phyloP scores from a whole-genome alignment of 2,888 invertebrate genomes.

The Dyspetes luteomarginatus region DNA sequence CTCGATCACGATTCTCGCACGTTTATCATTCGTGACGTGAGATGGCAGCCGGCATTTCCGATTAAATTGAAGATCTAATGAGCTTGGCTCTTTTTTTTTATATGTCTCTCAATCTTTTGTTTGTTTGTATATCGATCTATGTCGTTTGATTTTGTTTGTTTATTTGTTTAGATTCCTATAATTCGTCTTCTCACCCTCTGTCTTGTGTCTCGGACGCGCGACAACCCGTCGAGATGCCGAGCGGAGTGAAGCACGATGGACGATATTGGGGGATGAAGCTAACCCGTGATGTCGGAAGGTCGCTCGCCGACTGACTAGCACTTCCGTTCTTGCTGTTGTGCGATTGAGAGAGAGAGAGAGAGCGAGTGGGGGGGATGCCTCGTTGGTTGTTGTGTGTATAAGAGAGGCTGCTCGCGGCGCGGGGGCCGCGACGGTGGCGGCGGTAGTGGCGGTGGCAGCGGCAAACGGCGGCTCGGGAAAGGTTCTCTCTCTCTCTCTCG shows the following conservation, averaged over 20 bases:
- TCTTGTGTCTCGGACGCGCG: constrained; percentile 56
- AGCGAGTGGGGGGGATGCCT: constrained; percentile 77
- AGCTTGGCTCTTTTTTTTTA: background rate
- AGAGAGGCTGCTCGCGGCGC: constrained; percentile 80
- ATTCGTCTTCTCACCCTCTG: constrained; percentile 27
- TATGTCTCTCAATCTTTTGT: background rate
- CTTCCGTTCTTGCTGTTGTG: constrained; percentile 83
- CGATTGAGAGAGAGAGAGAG: constrained; percentile 79
- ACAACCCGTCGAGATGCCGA: constrained; percentile 69
- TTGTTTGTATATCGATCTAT: background rate
- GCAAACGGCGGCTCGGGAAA: constrained; percentile 59
- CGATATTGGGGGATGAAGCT: constrained; percentile 79
- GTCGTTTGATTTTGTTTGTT: constrained; percentile 17
- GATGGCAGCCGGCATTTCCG: constrained; percentile 48
- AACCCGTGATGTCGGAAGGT: constrained; percentile 84
- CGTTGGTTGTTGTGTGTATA: constrained; percentile 83
- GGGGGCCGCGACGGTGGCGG: constrained; percentile 68
- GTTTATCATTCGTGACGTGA: constrained; percentile 1
- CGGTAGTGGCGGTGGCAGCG: constrained; percentile 40
- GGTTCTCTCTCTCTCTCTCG: constrained; percentile 21
- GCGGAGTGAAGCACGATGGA: constrained; percentile 75
- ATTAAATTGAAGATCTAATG: constrained; percentile 6
- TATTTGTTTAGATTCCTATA: constrained; percentile 12
- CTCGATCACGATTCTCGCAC: constrained; percentile 8
- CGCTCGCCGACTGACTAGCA: constrained; percentile 84